Evolutionary conservation across 2,113 vertebrate genomes (phyloP), one percentile per base, ranked within the genome.

Genomic region (Drymodes brunneopygia): DNA sequence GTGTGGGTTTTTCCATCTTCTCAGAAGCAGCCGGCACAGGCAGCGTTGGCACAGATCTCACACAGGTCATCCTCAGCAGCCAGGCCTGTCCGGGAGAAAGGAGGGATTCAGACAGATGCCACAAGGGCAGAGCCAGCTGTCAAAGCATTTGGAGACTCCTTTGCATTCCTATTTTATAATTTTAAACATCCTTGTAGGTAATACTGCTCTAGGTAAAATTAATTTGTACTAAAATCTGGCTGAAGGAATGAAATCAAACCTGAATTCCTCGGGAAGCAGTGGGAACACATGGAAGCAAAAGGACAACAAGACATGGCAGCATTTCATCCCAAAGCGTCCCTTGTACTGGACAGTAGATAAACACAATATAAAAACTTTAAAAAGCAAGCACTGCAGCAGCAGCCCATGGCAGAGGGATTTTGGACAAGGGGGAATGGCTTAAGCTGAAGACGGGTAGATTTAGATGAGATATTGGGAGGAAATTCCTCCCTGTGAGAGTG

Each of bases 1-100:
- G 27, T 28, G 6, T 27, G 24, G 25, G 38, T 11, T 38, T 29
- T 33, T 23, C 61, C 50, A 16, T 18, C 50, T 24, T n/a, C 21
- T 97, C 95, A 97, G 22, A 94, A 31, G 92, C 98, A 98, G 11
- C 98, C 98, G 6, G 65, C 94, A 1, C 98, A 99, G 80, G 98
- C 97, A 11, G 98, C 97, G 9, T 98, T 98, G 92, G 96, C 98
- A 56, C 98, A 99, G 88, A 99, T 98, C 62, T 98, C 98, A 94
- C 98, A 99, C 8, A 96, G 90, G 92, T 98, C 98, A 0, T 97
- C 61, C 8, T 15, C 35, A 3, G 96, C 92, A 88, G 79, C 92
- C 71, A 71, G 8, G 97, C 58, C 60, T 90, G 75, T 47, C 45
- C 97, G 42, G 33, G 77, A 66, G 91, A 95, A 50, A 80, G 73